These are phyloP conservation scores for Folsomia manolachei DNA, from an alignment of 2,888 invertebrate genomes.

Conservation along the genomic window DNA sequence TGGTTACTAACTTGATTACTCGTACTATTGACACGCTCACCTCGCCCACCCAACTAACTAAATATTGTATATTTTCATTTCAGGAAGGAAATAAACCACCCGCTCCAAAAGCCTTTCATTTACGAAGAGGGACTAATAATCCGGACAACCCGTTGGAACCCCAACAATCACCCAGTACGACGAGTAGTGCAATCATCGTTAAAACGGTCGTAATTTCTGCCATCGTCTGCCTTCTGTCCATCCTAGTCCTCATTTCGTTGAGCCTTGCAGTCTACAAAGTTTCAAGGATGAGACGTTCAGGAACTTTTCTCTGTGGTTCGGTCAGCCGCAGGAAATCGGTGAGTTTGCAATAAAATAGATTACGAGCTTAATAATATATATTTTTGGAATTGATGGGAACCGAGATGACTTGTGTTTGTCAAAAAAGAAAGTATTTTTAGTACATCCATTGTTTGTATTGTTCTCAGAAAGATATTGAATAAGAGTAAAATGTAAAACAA, in stretches of 20 bases:
- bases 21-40: too few relatives aligned
- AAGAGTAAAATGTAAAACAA: too few relatives aligned
- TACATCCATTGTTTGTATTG: too few relatives aligned
- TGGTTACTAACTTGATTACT: too few relatives aligned
- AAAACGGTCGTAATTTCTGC: slow-evolving; percentile 49
- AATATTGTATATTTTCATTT: slow-evolving; percentile 4
- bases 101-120: slow-evolving; percentile 36
- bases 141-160: too few relatives aligned
- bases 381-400: too few relatives aligned
- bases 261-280: slow-evolving; percentile 43
- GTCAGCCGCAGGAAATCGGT: background rate
- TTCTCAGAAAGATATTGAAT: too few relatives aligned
- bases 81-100: slow-evolving; percentile 16
- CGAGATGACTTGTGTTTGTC: too few relatives aligned
- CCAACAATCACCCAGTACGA: slow-evolving; percentile 22
- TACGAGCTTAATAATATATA: too few relatives aligned
- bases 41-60: slow-evolving; percentile 20
- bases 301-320: background rate
- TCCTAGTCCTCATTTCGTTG: slow-evolving; percentile 44
- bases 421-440: too few relatives aligned
- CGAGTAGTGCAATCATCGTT: slow-evolving; percentile 43
- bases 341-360: too few relatives aligned
- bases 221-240: slow-evolving; percentile 45
- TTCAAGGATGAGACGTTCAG: slow-evolving; percentile 10
- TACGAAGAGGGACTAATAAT: slow-evolving; percentile 24